Percentiles rank a stretch among this genome's conserved stretches.
Evolutionary conservation across 1,140 invertebrate species (phyloP).

Genomic region (Drosophila athabasca): DNA sequence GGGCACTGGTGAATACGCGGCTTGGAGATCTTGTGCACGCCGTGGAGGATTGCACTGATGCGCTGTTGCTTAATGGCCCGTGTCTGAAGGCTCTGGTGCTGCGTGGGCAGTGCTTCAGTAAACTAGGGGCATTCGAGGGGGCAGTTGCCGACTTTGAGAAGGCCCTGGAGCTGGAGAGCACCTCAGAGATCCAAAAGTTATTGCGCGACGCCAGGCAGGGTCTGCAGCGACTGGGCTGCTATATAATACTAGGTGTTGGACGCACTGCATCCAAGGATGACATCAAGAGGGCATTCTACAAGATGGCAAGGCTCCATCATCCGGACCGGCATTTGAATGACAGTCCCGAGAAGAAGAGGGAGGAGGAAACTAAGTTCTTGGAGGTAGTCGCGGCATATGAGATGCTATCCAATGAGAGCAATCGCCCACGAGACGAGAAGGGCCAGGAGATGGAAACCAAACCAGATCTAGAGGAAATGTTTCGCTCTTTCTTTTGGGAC

Average conservation of each 20-base stretch:
- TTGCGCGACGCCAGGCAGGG: slow-evolving; percentile 94
- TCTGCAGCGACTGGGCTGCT: slow-evolving; percentile 98
- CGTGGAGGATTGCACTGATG: slow-evolving; percentile 92
- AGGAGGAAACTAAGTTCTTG: slow-evolving; percentile 97
- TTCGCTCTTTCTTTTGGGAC: slow-evolving; percentile 59
- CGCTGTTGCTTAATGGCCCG: slow-evolving; percentile 92
- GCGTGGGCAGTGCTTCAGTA: slow-evolving; percentile 93
- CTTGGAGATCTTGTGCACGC: slow-evolving; percentile 90
- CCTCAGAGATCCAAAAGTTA: slow-evolving; percentile 89
- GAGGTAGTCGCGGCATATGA: slow-evolving; percentile 98
- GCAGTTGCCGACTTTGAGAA: slow-evolving; percentile 96
- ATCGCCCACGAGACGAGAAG: slow-evolving; percentile 95
- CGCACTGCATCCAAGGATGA: slow-evolving; percentile 95
- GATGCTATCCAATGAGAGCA: slow-evolving; percentile 95
- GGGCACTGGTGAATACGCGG: slow-evolving; percentile 92
- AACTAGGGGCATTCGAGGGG: slow-evolving; percentile 93
- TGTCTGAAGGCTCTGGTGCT: slow-evolving; percentile 95
- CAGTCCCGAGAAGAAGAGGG: slow-evolving; percentile 90
- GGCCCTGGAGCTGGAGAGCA: slow-evolving; percentile 92
- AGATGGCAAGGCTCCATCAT: slow-evolving; percentile 93
- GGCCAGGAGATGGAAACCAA: slow-evolving; percentile 92
- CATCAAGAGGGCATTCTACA: slow-evolving; percentile 97
- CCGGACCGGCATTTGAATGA: slow-evolving; percentile 95
- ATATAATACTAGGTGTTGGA: slow-evolving; percentile 95
- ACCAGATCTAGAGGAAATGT: slow-evolving; percentile 74